Evolutionary conservation across 2,888 invertebrate genomes (phyloP).

Genomic region (Pediacus dermestoides): DNA sequence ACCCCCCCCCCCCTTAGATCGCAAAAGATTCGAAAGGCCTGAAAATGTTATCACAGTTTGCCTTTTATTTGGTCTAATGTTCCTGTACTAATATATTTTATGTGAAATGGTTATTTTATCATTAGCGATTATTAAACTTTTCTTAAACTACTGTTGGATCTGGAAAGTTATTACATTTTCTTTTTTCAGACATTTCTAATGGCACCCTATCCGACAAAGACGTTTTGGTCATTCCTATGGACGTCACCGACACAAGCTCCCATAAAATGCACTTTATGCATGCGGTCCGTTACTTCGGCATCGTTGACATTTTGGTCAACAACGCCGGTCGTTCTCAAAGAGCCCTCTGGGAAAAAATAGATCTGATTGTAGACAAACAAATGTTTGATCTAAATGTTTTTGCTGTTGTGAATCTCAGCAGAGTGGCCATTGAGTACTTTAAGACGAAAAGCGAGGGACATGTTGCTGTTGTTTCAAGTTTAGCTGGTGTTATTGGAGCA

Average conservation of each 20-base stretch:
- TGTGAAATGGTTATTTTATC: too few species aligned
- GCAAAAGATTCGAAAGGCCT: too few species aligned
- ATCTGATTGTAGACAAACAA: constrained; percentile 66
- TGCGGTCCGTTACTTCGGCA: constrained; percentile 65
- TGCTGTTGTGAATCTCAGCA: constrained; percentile 64
- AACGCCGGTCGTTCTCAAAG: constrained; percentile 81
- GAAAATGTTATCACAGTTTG: too few species aligned
- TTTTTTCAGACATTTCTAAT: constrained; percentile 42
- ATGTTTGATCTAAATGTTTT: constrained; percentile 78
- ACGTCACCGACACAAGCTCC: constrained; percentile 57
- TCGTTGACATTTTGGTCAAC: constrained; percentile 73
- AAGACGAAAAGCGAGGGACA: constrained; percentile 59
- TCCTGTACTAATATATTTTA: too few species aligned
- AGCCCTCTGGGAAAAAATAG: constrained; percentile 67
- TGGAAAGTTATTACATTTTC: constrained; percentile 8
- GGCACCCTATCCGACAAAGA: constrained; percentile 56
- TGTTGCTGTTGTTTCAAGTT: constrained; percentile 70
- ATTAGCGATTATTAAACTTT: too few species aligned
- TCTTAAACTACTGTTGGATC: too few species aligned
- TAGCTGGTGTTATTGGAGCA: constrained; percentile 65
- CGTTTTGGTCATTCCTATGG: constrained; percentile 65
- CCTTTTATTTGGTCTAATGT: too few species aligned
- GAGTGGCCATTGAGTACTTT: constrained; percentile 67
- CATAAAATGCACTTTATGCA: constrained; percentile 61
- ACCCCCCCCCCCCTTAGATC: too few species aligned